These are phyloP conservation scores for Triplophysa siluroides DNA, from an alignment of 2,113 vertebrate genomes.

Conservation along the genomic window DNA sequence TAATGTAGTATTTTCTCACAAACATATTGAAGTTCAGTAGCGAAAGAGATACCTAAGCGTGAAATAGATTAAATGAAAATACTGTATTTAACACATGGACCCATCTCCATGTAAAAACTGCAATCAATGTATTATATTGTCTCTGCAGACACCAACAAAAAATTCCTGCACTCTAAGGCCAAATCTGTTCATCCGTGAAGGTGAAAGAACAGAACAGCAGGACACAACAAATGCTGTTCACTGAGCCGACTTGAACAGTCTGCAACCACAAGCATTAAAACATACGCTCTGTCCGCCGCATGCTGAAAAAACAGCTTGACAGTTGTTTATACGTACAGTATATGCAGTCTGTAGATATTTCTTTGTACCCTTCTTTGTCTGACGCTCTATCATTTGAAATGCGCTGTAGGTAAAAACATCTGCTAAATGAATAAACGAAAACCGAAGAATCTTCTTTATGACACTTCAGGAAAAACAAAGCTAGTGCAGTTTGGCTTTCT, in stretches of 20 bases:
- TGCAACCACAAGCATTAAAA: neutral
- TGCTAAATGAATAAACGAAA: no score
- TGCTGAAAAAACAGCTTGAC: neutral
- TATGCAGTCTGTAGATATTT: neutral
- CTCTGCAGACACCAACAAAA: neutral
- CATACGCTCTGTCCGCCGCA: neutral
- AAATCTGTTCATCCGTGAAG: slow-evolving; percentile 24
- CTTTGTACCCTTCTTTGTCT: no score
- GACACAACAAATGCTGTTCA: neutral
- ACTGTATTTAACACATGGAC: neutral
- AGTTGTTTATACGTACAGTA: neutral
- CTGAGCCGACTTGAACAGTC: neutral
- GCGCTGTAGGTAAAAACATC: no score
- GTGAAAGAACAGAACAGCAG: slow-evolving; percentile 18
- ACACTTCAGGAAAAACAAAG: no score
- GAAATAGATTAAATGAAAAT: neutral
- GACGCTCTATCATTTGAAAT: no score
- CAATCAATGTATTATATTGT: neutral
- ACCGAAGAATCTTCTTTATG: neutral
- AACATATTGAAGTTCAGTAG: no score
- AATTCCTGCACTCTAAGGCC: neutral
- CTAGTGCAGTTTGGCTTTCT: neutral
- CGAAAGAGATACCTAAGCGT: neutral
- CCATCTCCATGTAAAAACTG: neutral
- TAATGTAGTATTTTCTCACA: neutral